Conservation (phyloP, 1,140 invertebrate species). For the Wiebesia pumilae region DNA sequence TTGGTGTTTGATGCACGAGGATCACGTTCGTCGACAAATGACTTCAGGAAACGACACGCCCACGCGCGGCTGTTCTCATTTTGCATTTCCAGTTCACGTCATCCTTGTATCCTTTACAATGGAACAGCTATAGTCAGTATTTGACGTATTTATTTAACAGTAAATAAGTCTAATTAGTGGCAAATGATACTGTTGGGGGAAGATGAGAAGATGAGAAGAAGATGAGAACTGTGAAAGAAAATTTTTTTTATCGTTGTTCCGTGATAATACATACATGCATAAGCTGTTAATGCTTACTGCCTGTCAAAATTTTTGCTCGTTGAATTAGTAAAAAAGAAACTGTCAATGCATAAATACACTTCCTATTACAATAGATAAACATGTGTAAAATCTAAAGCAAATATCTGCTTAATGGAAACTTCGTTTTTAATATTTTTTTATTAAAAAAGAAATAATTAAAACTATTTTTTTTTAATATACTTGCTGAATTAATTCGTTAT, state of each 20-base stretch:
- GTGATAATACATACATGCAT: background rate
- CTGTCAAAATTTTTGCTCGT: too few relatives aligned
- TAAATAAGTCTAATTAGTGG: background rate
- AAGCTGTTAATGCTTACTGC: background rate
- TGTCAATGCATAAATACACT: too few relatives aligned
- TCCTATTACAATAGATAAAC: too few relatives aligned
- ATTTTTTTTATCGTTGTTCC: background rate
- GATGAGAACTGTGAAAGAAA: background rate
- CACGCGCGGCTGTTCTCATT: constrained; percentile 60
- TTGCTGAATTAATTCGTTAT: too few relatives aligned
- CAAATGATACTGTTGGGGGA: background rate
- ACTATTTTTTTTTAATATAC: too few relatives aligned
- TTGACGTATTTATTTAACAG: background rate
- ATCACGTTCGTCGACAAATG: constrained; percentile 72
- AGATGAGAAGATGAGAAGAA: too few relatives aligned
- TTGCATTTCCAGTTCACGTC: background rate
- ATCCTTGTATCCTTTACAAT: background rate
- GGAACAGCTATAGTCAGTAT: background rate
- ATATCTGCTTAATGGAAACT: too few relatives aligned
- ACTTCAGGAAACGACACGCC: constrained; percentile 72
- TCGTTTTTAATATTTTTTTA: too few relatives aligned
- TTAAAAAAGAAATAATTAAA: too few relatives aligned
- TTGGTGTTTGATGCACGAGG: constrained; percentile 62
- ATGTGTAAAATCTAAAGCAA: too few relatives aligned
- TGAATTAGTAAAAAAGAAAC: too few relatives aligned